Evolutionary conservation across 2,113 vertebrate species (phyloP), one percentile per base, ranked within the genome.

Genomic region (Colossoma macropomum): DNA sequence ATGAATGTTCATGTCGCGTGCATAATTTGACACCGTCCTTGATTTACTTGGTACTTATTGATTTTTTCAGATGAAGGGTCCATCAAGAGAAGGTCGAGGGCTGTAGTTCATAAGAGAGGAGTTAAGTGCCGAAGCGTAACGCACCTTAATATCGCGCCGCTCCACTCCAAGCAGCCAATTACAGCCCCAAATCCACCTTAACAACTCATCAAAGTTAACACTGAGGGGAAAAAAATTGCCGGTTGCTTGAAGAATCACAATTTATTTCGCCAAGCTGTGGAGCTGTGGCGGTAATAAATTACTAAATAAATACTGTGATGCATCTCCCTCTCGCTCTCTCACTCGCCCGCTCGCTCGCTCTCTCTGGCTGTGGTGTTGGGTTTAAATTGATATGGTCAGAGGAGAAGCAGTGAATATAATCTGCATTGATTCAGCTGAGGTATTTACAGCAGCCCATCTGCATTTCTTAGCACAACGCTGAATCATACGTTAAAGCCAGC

Each of bases 261-360:
- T 82, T 84, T 82, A 84, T 84, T 87, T 84, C 41, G 77, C 50
- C 68, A 76, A 62, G 72, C 76, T 19, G 27, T 32, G 21, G 50
- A 38, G 30, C 50, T 76, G 54, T 56, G 71, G 50, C 68, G 12
- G 59, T 69, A 79, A 84, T 82, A 75, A 75, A 84, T 75, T 59
- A 72, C 63, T 0, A 68, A 80, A 84, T 84, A 77, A 80, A 84
- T 91, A 91, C 90, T 90, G 88, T 79, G 82, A 59, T 92, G 90
- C 86, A 23, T 62, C 86, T 90, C 86, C 72, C 75, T 83, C 86
- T 50, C 69, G 75, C 66, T 38, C 70, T 88, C 83, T 70, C 78
- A 77, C 87, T 84, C 84, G 77, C 87, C 84, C 84, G 75, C 89
- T 87, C 90, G 83, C 87, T 87, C 83, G 86, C 59, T 69, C 62